Conservation (phyloP, 2,797 vertebrate species). For the Peromyscus eremicus region DNA sequence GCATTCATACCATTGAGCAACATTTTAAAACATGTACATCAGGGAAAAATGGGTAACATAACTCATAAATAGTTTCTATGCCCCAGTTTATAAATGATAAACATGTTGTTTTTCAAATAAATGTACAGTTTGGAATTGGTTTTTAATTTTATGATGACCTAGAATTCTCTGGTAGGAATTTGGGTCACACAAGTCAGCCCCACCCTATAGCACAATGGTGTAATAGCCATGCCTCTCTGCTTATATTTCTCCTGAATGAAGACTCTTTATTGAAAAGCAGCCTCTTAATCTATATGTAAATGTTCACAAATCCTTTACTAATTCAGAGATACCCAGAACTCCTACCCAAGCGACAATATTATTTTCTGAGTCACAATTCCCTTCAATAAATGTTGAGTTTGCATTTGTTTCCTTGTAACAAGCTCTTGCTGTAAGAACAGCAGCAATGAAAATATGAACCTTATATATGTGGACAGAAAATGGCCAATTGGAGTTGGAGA, state of each 20-base stretch:
- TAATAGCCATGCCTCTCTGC: neutral
- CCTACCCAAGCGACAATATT: neutral
- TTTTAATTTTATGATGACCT: neutral
- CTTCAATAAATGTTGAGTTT: constrained; percentile 61
- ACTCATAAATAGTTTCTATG: neutral
- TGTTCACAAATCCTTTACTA: neutral
- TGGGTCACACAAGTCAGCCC: neutral
- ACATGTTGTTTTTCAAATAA: neutral
- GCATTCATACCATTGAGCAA: constrained; percentile 29
- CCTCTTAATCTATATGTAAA: neutral
- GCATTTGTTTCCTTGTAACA: constrained; percentile 72
- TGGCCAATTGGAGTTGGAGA: constrained; percentile 8
- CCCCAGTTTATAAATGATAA: constrained; percentile 38
- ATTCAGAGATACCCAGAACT: neutral
- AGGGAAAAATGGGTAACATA: neutral
- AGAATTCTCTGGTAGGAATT: neutral
- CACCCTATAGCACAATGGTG: rapidly evolving
- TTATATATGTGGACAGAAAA: constrained; percentile 75
- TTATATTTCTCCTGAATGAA: neutral
- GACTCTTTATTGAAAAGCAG: neutral
- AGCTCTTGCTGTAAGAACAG: constrained; percentile 54
- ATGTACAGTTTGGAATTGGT: neutral
- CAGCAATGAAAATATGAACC: constrained; percentile 23
- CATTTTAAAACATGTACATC: constrained; percentile 6
- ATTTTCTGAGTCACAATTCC: constrained; percentile 40